Evolutionary conservation across 2,797 vertebrate genomes (phyloP).

Genomic region (Enteromius treurensis): DNA sequence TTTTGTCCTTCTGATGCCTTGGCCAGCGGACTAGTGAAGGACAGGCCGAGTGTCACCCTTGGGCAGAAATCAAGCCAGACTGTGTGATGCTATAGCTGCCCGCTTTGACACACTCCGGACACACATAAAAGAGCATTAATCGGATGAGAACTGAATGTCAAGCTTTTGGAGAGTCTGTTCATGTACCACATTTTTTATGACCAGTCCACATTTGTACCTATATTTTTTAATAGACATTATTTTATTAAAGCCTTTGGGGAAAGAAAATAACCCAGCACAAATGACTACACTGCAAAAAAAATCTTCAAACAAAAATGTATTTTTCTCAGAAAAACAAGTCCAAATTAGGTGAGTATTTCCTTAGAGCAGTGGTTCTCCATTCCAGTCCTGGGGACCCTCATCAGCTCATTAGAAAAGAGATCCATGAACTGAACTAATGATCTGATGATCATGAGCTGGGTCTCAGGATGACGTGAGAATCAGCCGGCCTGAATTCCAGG

Average conservation of each 20-base stretch:
- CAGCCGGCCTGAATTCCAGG: no score
- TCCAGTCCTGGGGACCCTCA: no score
- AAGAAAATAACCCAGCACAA: neutral
- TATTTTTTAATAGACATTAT: no score
- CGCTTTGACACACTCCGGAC: slow-evolving; percentile 3
- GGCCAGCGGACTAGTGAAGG: slow-evolving; percentile 35
- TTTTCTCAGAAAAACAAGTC: no score
- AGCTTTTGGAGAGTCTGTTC: neutral
- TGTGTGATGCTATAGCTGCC: neutral
- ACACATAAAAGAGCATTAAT: slow-evolving; percentile 8
- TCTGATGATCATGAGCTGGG: no score
- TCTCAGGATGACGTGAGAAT: no score
- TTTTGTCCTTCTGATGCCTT: slow-evolving; percentile 43
- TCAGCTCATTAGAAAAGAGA: no score
- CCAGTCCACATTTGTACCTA: neutral
- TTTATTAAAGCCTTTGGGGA: neutral
- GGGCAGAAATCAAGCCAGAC: slow-evolving; percentile 24
- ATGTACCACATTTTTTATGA: slow-evolving; percentile 1
- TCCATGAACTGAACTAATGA: no score
- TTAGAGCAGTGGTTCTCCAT: no score
- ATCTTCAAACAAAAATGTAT: no score
- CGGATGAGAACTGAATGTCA: slow-evolving; percentile 8
- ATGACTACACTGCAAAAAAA: no score
- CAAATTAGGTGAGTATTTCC: no score
- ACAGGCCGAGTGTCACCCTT: slow-evolving; percentile 10